Evolutionary conservation across 2,113 vertebrate species (phyloP).

Genomic region (Acrocephalus arundinaceus): DNA sequence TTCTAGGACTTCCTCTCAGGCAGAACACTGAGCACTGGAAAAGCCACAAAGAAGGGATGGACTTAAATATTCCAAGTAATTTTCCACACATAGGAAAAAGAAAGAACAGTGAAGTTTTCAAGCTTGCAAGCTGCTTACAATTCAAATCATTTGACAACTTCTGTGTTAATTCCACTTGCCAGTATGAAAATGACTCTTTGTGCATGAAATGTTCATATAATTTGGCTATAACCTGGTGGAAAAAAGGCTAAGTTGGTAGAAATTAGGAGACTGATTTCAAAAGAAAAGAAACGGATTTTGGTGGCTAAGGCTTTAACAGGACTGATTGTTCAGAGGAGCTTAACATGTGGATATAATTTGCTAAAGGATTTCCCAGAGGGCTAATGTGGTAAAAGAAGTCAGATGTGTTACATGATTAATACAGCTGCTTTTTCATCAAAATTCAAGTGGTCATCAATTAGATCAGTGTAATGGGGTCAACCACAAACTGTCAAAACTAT

Average conservation of each 20-base stretch:
- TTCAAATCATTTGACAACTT: not conserved
- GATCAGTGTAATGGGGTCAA: not conserved
- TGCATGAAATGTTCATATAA: not conserved
- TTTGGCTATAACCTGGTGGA: not conserved
- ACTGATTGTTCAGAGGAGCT: conserved; percentile 35
- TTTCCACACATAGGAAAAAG: not conserved
- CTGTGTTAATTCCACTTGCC: not conserved
- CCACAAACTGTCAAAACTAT: not conserved
- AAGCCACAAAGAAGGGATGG: not conserved
- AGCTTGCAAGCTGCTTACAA: not conserved
- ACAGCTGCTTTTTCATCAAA: not conserved
- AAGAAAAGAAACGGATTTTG: conserved; percentile 22
- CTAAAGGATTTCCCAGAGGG: conserved; percentile 39
- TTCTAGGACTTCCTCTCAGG: not conserved
- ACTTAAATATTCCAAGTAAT: not conserved
- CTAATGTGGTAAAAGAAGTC: conserved; percentile 21
- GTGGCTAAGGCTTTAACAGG: not conserved
- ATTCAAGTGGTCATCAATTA: conserved; percentile 1
- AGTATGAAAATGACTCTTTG: not conserved
- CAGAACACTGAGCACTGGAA: not conserved
- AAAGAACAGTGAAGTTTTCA: not conserved
- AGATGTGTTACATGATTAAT: conserved; percentile 20
- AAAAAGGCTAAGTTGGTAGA: not conserved
- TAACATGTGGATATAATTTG: conserved; percentile 26
- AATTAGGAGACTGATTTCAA: conserved; percentile 5